Evolutionary conservation across 1,140 invertebrate species (phyloP), one percentile per base, ranked within the genome.

Genomic region (Drosophila repletoides): DNA sequence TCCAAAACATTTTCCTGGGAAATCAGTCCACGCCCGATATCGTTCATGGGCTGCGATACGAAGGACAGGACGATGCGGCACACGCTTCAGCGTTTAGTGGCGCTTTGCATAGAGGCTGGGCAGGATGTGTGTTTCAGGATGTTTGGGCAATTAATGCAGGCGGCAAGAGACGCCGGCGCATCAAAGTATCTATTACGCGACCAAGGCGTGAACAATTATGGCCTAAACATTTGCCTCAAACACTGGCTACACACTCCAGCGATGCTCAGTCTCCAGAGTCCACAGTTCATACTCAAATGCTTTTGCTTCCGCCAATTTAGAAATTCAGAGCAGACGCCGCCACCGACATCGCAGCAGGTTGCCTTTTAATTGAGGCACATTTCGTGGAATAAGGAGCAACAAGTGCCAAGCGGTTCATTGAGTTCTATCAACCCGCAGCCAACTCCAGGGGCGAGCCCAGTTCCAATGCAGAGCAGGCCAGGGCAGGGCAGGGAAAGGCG

Each of bases 121-220:
- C 63, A 65, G 63, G 63, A 64, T 64, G 40, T 46, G 5, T 36
- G 34, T 21, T 22, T 34, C 7, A n/a, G 31, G 22, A 19, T 29
- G 41, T 48, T 43, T 43, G 22, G 34, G 52, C 31, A 58, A 67
- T 40, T 53, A 63, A 53, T 51, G 58, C 34, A 28, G 59, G n/a
- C 28, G 21, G 21, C n/a, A 33, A 4, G n/a, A 36, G 14, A 5
- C 0, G 55, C 36, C 63, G 63, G 63, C 45, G 55, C 55, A 77
- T 83, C 79, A 83, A 83, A 83, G 73, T 59, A 40, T 60, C 55
- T 38, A 81, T 72, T 76, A 59, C 28, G 51, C 64, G 69, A 51
- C 66, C 80, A 33, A 84, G 79, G 79, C 79, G 79, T 84, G 79
- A 84, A 84, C 80, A 84, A 84, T 84, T 84, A 86, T 72, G 65